Conservation (phyloP, 1,140 invertebrate species). For the Atopsyche davidsoni region DNA sequence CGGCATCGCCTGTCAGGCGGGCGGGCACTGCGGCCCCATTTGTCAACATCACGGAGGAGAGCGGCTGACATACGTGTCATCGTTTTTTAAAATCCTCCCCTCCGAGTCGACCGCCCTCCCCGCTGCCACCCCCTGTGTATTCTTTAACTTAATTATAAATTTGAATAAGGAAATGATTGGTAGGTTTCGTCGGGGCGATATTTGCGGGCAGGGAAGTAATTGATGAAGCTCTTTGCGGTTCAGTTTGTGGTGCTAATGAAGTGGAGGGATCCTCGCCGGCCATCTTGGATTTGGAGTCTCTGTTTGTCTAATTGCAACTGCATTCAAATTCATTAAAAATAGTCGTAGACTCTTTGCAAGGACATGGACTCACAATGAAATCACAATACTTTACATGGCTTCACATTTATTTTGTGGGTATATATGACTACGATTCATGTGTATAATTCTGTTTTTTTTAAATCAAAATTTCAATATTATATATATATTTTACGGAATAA, state of each 20-base stretch:
- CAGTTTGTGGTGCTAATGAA: not conserved
- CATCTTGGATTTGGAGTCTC: too few relatives aligned
- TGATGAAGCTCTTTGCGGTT: slow-evolving; percentile 3
- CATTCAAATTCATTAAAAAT: too few relatives aligned
- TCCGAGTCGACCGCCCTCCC: not conserved
- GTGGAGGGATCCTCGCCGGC: not conserved
- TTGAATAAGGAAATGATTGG: slow-evolving; percentile 29
- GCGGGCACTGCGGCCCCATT: slow-evolving; percentile 18
- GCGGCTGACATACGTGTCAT: slow-evolving; percentile 31
- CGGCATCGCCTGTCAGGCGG: slow-evolving; percentile 18
- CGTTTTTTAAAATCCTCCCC: slow-evolving; percentile 24
- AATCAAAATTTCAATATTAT: too few relatives aligned
- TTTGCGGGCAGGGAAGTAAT: not conserved
- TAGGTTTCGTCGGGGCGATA: too few relatives aligned
- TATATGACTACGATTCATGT: too few relatives aligned
- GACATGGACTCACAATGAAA: too few relatives aligned
- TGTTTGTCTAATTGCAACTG: too few relatives aligned
- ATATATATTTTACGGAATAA: too few relatives aligned
- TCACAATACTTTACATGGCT: too few relatives aligned
- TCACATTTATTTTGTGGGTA: too few relatives aligned
- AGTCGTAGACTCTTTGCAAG: too few relatives aligned
- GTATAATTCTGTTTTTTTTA: too few relatives aligned
- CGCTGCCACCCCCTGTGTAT: slow-evolving; percentile 3
- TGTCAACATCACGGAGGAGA: slow-evolving; percentile 29
- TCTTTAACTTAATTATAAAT: slow-evolving; percentile 31